Evolutionary conservation across 2,113 vertebrate genomes (phyloP).

Genomic region (Ceratotherium simum): DNA sequence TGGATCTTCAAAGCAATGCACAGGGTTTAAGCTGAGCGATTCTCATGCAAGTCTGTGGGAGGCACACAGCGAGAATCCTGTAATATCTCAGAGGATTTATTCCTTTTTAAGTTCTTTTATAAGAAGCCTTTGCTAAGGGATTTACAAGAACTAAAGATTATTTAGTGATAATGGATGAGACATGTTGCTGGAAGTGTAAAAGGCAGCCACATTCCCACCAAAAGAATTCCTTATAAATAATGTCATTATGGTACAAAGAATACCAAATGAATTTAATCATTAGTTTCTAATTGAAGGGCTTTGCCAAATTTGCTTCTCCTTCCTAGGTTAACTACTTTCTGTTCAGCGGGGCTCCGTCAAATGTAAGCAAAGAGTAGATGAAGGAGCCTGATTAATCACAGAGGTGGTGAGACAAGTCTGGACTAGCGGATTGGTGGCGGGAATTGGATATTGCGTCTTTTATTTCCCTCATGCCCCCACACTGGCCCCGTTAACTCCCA

Average conservation of each 20-base stretch:
- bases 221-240: conserved; percentile 76
- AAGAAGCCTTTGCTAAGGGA: conserved; percentile 77
- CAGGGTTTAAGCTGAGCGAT: conserved; percentile 66
- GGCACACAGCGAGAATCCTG: conserved; percentile 80
- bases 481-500: background rate
- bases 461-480: background rate
- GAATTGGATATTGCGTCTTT: background rate
- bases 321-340: conserved; percentile 54
- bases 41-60: conserved; percentile 78
- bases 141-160: conserved; percentile 80
- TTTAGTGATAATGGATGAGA: conserved; percentile 80
- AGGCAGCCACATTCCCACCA: conserved; percentile 61
- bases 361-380: conserved; percentile 59
- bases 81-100: conserved; percentile 82
- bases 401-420: background rate
- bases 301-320: conserved; percentile 62
- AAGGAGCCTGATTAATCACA: conserved; percentile 36
- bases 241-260: conserved; percentile 67
- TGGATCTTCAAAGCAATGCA: conserved; percentile 76
- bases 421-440: background rate
- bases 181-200: conserved; percentile 67
- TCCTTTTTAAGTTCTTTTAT: conserved; percentile 80
- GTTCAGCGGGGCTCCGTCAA: conserved; percentile 56
- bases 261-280: conserved; percentile 76
- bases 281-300: conserved; percentile 73